phyloP scores from a whole-genome alignment of 2,888 invertebrate species.

The Euplagia quadripunctaria region DNA sequence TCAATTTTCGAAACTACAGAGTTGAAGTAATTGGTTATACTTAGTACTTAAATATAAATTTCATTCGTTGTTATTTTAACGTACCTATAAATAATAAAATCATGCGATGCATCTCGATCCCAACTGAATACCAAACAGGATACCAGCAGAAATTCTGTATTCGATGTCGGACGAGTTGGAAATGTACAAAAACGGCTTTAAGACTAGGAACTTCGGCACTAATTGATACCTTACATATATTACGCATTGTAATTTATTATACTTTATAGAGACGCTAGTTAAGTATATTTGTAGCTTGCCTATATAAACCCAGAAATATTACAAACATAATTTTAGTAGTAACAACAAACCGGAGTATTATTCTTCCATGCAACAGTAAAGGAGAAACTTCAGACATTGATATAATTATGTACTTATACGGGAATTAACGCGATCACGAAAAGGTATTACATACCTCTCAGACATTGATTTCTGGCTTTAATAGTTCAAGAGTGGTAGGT shows the following conservation, averaged over 20 bases:
- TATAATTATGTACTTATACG: no score
- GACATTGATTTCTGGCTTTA: no score
- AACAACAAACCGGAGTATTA: no score
- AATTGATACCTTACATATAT: not conserved
- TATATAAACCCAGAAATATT: no score
- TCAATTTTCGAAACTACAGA: not conserved
- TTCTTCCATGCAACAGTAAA: no score
- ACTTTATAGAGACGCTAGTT: no score
- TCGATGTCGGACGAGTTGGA: constrained; percentile 46
- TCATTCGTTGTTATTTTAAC: constrained; percentile 40
- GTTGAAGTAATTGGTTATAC: not conserved
- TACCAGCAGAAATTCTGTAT: constrained; percentile 58
- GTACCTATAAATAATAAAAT: constrained; percentile 43
- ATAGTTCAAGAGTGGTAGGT: no score
- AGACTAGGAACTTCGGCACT: constrained; percentile 36
- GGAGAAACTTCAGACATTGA: no score
- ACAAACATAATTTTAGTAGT: no score
- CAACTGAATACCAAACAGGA: constrained; percentile 57
- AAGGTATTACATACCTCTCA: no score
- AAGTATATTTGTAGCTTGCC: no score
- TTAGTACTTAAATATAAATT: not conserved
- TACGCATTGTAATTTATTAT: not conserved
- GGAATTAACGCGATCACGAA: no score
- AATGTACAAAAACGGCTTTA: constrained; percentile 27
- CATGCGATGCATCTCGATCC: constrained; percentile 47